Evolutionary conservation across 35 echinoderm and acorn worm genomes (phyloP), one percentile per base, ranked within the genome.

Genomic region (Diadema setosum): DNA sequence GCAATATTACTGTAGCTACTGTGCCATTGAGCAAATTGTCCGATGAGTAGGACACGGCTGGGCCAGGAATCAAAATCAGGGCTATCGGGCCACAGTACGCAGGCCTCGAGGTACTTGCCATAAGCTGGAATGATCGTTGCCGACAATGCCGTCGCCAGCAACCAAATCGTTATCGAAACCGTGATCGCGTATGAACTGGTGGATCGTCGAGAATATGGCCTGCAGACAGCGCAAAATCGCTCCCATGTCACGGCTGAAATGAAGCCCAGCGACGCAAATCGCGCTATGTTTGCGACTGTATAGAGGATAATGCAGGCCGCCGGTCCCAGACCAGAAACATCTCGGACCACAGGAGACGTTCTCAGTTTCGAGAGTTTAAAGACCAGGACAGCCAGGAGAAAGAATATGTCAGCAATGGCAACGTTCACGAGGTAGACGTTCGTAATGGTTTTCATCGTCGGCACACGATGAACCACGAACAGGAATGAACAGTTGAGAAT

Each of bases 401-500:
- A 97, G 32, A 93, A 49, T 3, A 93, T 65, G 58, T 97, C 95
- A 2, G 91, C 83, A 1, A 93, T 48, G 45, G 95, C 87, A 40
- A 97, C 46, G 48, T 90, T 93, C 24, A 93, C 87, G 27, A 97
- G 60, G 27, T 93, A 97, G 29, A 83, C 70, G 48, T 97, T 97
- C 11, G 95, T 97, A 29, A 92, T 93, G 40, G 95, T 97, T 44
- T 88, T 75, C 95, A 97, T 97, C 2, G 87, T 58, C 6, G 87
- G 86, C 0, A 97, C 55, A 30, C 91, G 65, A 61, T 88, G 74
- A 30, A 97, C 95, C 11, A 93, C 91, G 46, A 87, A 75, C 25
- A 97, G 46, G 55, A 97, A 97, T 1, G 95, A 36, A 23, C 31
- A 29, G 29, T 61, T 60, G 30, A 33, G 8, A 57, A 41, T 24